Conservation (phyloP, 2,113 vertebrate genomes). For the Tychaedon coryphoeus region DNA sequence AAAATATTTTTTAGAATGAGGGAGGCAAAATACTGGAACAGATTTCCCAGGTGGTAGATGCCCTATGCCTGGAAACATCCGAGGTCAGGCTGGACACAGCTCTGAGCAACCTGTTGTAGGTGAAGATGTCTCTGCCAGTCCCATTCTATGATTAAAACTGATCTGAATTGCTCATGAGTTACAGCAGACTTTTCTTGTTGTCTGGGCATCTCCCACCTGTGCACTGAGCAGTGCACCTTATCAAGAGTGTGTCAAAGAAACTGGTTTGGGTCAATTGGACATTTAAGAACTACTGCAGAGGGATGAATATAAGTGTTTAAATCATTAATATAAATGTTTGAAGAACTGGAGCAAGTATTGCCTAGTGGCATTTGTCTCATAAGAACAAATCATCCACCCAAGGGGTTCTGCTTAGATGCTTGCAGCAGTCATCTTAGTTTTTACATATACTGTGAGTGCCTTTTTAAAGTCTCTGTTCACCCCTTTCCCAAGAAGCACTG, state of each 20-base stretch:
- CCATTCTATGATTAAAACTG: neutral
- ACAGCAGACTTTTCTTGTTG: neutral
- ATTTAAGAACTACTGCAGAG: neutral
- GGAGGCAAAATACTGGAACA: neutral
- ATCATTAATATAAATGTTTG: neutral
- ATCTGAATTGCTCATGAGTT: neutral
- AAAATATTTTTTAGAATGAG: neutral
- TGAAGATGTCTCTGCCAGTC: neutral
- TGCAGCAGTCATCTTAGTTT: neutral
- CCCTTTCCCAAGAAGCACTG: neutral
- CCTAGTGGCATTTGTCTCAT: neutral
- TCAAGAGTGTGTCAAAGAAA: neutral
- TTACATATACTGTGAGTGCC: neutral
- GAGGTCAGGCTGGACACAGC: no score
- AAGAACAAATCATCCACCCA: neutral
- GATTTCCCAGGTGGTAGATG: neutral
- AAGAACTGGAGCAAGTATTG: neutral
- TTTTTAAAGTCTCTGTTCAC: neutral
- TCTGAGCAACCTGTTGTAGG: neutral
- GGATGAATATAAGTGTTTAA: neutral
- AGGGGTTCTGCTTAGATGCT: neutral
- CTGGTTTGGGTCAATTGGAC: neutral
- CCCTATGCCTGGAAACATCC: neutral
- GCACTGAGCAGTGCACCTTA: neutral
- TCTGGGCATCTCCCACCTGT: neutral